Evolutionary conservation across 2,888 invertebrate species (phyloP).

Genomic region (Empis stercorea): DNA sequence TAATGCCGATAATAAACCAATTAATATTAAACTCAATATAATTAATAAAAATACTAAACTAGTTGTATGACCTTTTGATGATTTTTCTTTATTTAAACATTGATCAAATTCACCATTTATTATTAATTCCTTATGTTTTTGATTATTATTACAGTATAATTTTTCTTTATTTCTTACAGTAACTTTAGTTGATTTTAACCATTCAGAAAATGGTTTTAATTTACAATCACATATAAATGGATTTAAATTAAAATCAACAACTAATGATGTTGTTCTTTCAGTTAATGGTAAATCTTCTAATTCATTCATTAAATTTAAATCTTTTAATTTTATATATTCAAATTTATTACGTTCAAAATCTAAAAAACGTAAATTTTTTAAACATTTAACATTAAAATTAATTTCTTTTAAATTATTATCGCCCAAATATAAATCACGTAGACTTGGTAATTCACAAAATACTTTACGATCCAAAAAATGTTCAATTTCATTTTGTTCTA

Average conservation of each 20-base stretch:
- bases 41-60: conserved; percentile 38
- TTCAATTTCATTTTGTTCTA: conserved; percentile 64
- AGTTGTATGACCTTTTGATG: conserved; percentile 27
- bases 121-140: conserved; percentile 23
- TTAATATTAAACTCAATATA: conserved; percentile 41
- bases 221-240: conserved; percentile 57
- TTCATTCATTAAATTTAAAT: conserved; percentile 43
- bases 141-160: conserved; percentile 30
- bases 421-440: conserved; percentile 56
- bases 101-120: conserved; percentile 20
- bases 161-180: conserved; percentile 43
- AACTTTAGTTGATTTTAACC: conserved; percentile 50
- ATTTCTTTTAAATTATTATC: conserved; percentile 48
- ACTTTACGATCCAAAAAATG: conserved; percentile 49
- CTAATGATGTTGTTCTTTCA: conserved; percentile 36
- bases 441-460: conserved; percentile 54
- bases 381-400: conserved; percentile 52
- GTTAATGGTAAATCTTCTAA: conserved; percentile 34
- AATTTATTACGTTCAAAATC: conserved; percentile 58
- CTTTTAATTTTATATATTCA: conserved; percentile 41
- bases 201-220: conserved; percentile 45
- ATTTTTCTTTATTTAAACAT: conserved; percentile 17
- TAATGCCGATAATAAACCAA: conserved; percentile 43
- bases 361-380: conserved; percentile 50
- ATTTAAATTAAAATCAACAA: conserved; percentile 52